These are phyloP conservation scores for Xyrichtys novacula DNA, from an alignment of 2,797 vertebrate species.

Conservation along the genomic window DNA sequence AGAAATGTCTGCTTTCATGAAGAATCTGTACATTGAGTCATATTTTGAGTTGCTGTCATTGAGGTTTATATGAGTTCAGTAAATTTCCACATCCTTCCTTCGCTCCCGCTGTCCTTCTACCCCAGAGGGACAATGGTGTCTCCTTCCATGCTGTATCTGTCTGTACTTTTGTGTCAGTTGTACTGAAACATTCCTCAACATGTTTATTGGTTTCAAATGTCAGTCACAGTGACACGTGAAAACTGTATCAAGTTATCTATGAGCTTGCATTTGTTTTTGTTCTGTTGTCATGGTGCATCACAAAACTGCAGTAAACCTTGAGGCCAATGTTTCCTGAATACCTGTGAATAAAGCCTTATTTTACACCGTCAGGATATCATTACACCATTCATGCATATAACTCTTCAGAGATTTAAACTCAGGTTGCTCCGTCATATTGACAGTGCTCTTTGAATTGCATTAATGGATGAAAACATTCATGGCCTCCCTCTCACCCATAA, in stretches of 20 bases:
- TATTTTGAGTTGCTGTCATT: conserved; percentile 49
- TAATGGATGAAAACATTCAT: conserved; percentile 37
- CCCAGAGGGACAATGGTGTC: conserved; percentile 68
- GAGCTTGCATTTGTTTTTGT: conserved; percentile 43
- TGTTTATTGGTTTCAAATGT: conserved; percentile 61
- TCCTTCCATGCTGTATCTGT: conserved; percentile 56
- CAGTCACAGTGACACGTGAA: conserved; percentile 41
- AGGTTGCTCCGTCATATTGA: conserved; percentile 4
- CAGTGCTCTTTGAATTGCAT: conserved; percentile 6
- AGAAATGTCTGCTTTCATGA: conserved; percentile 33
- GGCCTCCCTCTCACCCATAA: conserved; percentile 22
- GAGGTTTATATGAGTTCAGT: conserved; percentile 50
- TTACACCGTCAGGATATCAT: background rate
- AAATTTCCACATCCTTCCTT: conserved; percentile 65
- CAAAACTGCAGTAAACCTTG: conserved; percentile 15
- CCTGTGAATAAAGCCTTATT: conserved; percentile 1
- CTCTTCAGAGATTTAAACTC: conserved; percentile 11
- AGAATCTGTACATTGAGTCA: conserved; percentile 55
- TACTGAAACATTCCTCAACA: conserved; percentile 55
- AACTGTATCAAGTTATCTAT: conserved; percentile 41
- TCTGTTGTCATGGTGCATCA: conserved; percentile 28
- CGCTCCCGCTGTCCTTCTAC: conserved; percentile 35
- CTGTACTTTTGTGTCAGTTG: conserved; percentile 47
- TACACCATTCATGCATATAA: background rate
- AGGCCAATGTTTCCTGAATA: conserved; percentile 13